Conservation (phyloP, 2,113 vertebrate genomes). For the Podarcis raffonei region DNA sequence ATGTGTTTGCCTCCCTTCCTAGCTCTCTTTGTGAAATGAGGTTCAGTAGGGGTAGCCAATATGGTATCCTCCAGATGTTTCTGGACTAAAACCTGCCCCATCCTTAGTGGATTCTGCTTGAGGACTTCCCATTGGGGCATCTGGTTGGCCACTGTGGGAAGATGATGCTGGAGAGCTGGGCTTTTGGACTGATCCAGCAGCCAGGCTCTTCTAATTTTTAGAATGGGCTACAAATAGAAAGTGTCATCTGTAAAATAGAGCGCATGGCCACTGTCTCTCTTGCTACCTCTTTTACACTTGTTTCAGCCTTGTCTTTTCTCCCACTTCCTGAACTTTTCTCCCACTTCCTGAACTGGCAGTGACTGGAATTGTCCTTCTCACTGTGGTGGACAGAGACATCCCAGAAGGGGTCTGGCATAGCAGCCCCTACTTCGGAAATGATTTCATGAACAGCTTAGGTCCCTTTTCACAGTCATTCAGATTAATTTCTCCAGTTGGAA, state of each 20-base stretch:
- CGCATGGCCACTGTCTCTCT: no score
- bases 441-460: neutral
- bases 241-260: no score
- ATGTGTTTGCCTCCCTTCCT: no score
- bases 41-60: no score
- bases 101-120: no score
- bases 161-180: no score
- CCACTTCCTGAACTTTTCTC: neutral
- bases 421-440: neutral
- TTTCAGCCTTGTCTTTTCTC: neutral
- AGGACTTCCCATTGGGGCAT: no score
- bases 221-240: neutral
- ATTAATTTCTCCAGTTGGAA: neutral
- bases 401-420: neutral
- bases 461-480: neutral
- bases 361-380: neutral
- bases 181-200: no score
- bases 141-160: no score
- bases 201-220: neutral
- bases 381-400: neutral
- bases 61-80: no score
- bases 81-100: no score
- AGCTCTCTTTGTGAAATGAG: no score
- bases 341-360: neutral
- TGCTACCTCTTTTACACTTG: neutral